These are phyloP conservation scores for Ophion ellenae DNA, from an alignment of 2,888 invertebrate species.

Conservation along the genomic window DNA sequence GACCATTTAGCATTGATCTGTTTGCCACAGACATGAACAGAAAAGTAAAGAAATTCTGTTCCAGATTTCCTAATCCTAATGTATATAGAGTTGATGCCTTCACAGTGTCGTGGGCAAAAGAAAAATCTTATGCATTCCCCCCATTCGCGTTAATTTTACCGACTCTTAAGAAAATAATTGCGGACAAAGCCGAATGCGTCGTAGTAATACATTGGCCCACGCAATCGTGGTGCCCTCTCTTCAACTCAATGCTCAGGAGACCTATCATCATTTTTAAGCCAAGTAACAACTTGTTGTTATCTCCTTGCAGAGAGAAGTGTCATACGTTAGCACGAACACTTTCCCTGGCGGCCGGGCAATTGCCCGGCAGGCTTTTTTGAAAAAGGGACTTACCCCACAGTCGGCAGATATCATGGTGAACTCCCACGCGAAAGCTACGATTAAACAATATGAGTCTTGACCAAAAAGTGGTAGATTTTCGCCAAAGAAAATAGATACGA, in stretches of 20 bases:
- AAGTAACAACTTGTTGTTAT: background rate
- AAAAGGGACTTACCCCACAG: conserved; percentile 40
- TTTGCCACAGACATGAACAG: too few relatives aligned
- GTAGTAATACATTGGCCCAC: too few relatives aligned
- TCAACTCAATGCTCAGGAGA: too few relatives aligned
- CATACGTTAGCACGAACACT: background rate
- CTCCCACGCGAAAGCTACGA: background rate
- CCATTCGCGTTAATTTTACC: too few relatives aligned
- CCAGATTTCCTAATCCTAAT: conserved; percentile 12
- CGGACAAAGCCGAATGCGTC: too few relatives aligned
- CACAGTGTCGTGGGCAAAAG: conserved; percentile 57
- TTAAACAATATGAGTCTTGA: conserved; percentile 16
- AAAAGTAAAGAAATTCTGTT: conserved; percentile 20
- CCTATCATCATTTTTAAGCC: too few relatives aligned
- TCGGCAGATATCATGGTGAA: conserved; percentile 28
- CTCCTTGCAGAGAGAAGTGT: background rate
- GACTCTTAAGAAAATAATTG: too few relatives aligned
- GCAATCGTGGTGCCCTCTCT: too few relatives aligned
- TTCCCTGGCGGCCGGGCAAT: conserved; percentile 10
- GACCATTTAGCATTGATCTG: too few relatives aligned
- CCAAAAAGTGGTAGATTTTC: conserved; percentile 15
- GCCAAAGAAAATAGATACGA: conserved; percentile 49
- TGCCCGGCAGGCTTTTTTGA: conserved; percentile 29
- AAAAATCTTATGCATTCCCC: too few relatives aligned
- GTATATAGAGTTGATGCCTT: conserved; percentile 64